phyloP scores from a whole-genome alignment of 2,888 invertebrate species.

The Nemurella pictetii region DNA sequence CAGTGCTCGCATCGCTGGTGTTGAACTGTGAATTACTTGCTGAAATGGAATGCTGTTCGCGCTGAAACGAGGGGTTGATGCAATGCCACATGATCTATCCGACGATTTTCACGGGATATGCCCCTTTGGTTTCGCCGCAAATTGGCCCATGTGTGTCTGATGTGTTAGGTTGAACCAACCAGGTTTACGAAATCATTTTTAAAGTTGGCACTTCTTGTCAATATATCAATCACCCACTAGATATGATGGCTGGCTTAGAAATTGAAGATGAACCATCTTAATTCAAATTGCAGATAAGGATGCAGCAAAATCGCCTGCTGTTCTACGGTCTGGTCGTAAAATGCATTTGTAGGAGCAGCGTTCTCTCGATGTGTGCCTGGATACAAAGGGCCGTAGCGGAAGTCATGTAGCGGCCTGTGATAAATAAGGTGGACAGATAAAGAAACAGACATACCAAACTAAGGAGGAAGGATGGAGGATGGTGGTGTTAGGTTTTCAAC shows the following conservation, averaged over 20 bases:
- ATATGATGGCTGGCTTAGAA: not conserved
- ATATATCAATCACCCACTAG: no score
- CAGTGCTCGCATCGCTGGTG: not conserved
- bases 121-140: not conserved
- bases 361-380: not conserved
- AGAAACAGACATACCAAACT: slow-evolving; percentile 22
- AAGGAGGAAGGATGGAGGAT: not conserved
- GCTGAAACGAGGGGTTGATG: not conserved
- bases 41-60: not conserved
- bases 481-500: not conserved
- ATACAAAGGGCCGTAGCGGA: not conserved
- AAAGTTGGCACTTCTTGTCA: no score
- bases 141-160: not conserved
- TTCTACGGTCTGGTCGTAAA: not conserved
- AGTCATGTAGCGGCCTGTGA: not conserved
- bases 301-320: not conserved
- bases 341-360: not conserved
- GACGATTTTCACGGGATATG: not conserved
- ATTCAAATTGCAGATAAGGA: not conserved
- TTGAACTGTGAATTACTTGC: slow-evolving; percentile 22
- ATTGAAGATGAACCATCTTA: not conserved
- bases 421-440: not conserved
- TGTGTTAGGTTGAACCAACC: not conserved
- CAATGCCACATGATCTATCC: not conserved
- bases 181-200: not conserved